Evolutionary conservation across 2,797 vertebrate genomes (phyloP).

Genomic region (Coregonus suidteri): DNA sequence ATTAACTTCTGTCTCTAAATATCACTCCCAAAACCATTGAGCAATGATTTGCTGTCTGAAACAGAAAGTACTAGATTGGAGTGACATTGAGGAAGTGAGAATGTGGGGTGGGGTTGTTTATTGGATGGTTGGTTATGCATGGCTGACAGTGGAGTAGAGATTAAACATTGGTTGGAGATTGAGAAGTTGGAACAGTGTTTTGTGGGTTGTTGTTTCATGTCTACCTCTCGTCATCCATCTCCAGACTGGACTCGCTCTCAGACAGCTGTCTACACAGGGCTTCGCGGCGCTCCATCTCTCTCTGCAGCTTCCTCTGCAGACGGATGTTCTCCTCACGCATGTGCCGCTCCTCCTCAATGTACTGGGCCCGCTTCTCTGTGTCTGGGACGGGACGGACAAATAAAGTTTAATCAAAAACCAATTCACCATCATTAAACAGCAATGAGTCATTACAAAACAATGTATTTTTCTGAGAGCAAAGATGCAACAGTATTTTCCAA

Average conservation of each 20-base stretch:
- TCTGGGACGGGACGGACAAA: conserved; percentile 70
- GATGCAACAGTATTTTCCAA: no score
- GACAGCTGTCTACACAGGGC: conserved; percentile 96
- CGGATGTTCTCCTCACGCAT: conserved; percentile 98
- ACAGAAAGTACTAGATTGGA: not conserved
- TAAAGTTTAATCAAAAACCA: not conserved
- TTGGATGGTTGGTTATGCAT: no score
- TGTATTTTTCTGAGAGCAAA: not conserved
- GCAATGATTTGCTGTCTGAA: not conserved
- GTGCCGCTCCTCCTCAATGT: conserved; percentile 96
- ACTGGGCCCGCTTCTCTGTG: conserved; percentile 98
- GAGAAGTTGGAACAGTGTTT: no score
- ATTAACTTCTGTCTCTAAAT: no score
- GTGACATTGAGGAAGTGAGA: no score
- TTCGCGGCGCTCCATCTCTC: conserved; percentile 98
- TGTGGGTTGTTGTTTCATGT: no score
- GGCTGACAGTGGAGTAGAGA: no score
- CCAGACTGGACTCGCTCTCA: conserved; percentile 98
- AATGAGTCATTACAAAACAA: not conserved
- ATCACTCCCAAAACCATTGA: no score
- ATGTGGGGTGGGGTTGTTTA: no score
- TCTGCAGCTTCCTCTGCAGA: conserved; percentile 96
- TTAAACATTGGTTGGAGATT: no score
- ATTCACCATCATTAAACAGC: not conserved
- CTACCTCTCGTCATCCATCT: conserved; percentile 99